Conservation (phyloP, 2,113 vertebrate species). For the Paedocypris sp. region DNA sequence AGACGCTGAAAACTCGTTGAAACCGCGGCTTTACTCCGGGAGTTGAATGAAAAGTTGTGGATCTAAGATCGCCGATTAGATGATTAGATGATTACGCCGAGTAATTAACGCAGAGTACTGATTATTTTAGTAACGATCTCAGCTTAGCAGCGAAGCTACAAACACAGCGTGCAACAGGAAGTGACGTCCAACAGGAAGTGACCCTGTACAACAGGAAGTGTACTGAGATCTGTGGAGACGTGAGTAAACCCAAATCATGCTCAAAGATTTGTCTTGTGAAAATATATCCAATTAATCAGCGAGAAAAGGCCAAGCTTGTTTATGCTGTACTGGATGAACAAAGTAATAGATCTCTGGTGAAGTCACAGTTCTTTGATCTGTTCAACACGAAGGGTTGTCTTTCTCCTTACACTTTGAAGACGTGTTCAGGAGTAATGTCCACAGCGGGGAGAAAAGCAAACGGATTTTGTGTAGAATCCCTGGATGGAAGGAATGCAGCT, state of each 20-base stretch:
- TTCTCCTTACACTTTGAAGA: not conserved
- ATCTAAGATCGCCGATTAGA: too few relatives aligned
- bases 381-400: not conserved
- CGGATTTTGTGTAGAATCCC: not conserved
- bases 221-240: not conserved
- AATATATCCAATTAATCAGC: not conserved
- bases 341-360: not conserved
- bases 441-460: not conserved
- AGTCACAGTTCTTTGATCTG: not conserved
- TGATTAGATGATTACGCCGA: too few relatives aligned
- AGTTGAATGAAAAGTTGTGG: too few relatives aligned
- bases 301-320: not conserved
- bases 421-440: not conserved
- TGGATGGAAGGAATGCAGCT: not conserved
- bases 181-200: too few relatives aligned
- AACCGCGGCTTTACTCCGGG: too few relatives aligned
- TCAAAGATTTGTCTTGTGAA: not conserved
- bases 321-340: not conserved
- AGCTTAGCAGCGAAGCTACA: too few relatives aligned
- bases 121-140: too few relatives aligned
- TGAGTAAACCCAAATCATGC: not conserved
- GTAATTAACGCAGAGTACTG: too few relatives aligned
- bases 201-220: too few relatives aligned
- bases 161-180: too few relatives aligned
- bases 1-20: too few relatives aligned